Evolutionary conservation across 2,113 vertebrate species (phyloP), one percentile per base, ranked within the genome.

Genomic region (Gobius niger): DNA sequence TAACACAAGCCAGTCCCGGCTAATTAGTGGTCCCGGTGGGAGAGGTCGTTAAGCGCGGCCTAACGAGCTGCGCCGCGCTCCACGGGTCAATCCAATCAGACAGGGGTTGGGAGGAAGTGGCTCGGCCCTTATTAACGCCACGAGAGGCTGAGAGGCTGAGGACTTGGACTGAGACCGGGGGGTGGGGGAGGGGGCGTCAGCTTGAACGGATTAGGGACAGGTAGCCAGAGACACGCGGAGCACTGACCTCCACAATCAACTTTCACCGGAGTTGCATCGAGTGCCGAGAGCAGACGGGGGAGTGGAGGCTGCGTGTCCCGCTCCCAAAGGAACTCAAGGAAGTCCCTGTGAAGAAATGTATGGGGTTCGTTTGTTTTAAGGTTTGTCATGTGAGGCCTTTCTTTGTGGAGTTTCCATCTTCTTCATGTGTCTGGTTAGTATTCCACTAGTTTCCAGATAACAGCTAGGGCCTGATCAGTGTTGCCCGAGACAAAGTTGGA

Each of bases 11-110:
- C 93, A 93, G 92, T 92, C 90, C 80, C 87, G 73, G 89, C 89
- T 94, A 94, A 94, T 94, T 93, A 93, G 91, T 91, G 91, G 86
- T 92, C 92, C 92, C 93, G 68, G 89, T 91, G 92, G 93, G 92
- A 90, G 90, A 88, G 85, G 78, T 93, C 86, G 91, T 94, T 94
- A 92, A 91, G 92, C 88, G 75, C 82, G 79, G 85, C 92, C 92
- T 93, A 93, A 94, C 92, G 90, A 93, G 93, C 85, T 81, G 78
- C 90, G 47, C 88, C 78, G 91, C 91, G 85, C 91, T 91, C 91
- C 79, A 82, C 81, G 65, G 91, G 91, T 93, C 91, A 92, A 91
- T 91, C 92, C 91, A 93, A 94, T 94, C 93, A 94, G 91, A 92
- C 90, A 90, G 88, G 87, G 76, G 89, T 87, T 81, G 86, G 86